phyloP scores from a whole-genome alignment of 2,797 vertebrate genomes.

The Malurus leucopterus region DNA sequence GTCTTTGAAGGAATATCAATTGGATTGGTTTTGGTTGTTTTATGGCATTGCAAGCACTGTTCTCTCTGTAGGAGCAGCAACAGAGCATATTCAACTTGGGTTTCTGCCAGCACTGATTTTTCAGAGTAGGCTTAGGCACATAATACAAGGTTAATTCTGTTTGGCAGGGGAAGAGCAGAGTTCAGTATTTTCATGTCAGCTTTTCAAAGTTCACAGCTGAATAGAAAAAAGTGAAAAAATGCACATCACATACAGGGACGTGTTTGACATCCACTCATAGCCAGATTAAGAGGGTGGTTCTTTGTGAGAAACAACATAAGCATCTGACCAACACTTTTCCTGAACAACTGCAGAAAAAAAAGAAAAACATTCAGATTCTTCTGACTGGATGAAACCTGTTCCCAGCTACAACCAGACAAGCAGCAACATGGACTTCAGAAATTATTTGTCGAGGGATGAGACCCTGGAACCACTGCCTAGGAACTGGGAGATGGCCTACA shows the following conservation, averaged over 20 bases:
- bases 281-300: constrained; percentile 40
- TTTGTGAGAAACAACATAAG: constrained; percentile 47
- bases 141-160: neutral
- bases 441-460: constrained; percentile 86
- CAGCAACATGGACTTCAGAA: constrained; percentile 87
- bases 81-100: neutral
- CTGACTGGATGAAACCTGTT: constrained; percentile 90
- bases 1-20: neutral
- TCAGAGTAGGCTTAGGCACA: neutral
- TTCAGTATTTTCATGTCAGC: constrained; percentile 34
- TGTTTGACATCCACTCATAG: constrained; percentile 23
- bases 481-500: constrained; percentile 98
- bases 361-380: constrained; percentile 78
- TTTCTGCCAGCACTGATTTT: constrained; percentile 2
- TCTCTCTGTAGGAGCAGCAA: neutral
- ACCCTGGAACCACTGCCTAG: constrained; percentile 89
- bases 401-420: constrained; percentile 94
- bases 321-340: constrained; percentile 58
- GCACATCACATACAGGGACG: neutral
- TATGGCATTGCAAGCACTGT: neutral
- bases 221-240: constrained; percentile 24
- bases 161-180: constrained; percentile 39
- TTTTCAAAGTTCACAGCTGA: constrained; percentile 28
- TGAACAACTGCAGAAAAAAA: constrained; percentile 75
- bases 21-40: neutral